Evolutionary conservation across 2,797 vertebrate species (phyloP).

Genomic region (Lepilemur septentrionalis): DNA sequence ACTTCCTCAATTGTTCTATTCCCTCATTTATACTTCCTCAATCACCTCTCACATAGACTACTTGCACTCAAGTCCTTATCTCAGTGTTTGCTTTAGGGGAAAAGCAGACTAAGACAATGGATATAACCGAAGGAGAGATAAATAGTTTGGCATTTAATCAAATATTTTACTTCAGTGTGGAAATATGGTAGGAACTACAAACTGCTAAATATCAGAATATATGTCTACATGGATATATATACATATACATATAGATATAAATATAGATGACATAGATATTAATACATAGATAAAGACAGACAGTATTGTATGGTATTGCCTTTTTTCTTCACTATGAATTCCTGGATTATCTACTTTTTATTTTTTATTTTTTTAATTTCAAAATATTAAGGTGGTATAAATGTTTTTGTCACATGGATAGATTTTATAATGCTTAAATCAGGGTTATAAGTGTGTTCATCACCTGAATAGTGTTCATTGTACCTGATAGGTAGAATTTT

Average conservation of each 20-base stretch:
- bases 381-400: neutral
- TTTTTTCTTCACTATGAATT: neutral
- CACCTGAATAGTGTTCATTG: neutral
- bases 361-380: neutral
- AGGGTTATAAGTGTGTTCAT: neutral
- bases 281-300: neutral
- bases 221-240: too few species aligned
- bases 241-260: neutral
- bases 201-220: neutral
- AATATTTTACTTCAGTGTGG: neutral
- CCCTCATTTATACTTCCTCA: neutral
- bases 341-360: neutral
- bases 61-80: neutral
- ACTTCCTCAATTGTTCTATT: neutral
- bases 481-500: neutral
- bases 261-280: neutral
- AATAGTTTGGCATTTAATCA: neutral
- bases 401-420: neutral
- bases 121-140: neutral
- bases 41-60: neutral
- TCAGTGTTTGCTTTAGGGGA: neutral
- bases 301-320: neutral
- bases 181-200: neutral
- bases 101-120: neutral
- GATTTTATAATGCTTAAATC: neutral